phyloP scores from a whole-genome alignment of 2,888 invertebrate genomes.

The Leptarthrus brevirostris region DNA sequence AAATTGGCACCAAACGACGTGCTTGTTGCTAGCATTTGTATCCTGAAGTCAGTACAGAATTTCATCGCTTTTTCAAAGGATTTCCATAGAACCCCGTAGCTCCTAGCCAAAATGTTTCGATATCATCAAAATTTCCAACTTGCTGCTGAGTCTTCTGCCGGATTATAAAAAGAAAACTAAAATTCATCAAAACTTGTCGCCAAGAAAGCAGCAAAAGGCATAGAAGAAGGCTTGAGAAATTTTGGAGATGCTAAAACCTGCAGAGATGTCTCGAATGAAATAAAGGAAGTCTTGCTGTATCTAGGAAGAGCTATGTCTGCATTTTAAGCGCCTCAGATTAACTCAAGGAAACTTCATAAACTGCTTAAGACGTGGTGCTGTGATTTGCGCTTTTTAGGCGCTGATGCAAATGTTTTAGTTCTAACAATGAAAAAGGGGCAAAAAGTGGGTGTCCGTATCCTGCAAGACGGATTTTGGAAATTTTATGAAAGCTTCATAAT shows the following conservation, averaged over 20 bases:
- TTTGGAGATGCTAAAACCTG: neutral
- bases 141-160: neutral
- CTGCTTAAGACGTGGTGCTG: slow-evolving; percentile 24
- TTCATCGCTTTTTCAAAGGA: neutral
- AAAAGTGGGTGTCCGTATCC: neutral
- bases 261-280: neutral
- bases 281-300: neutral
- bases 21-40: neutral
- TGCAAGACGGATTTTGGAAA: neutral
- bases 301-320: slow-evolving; percentile 7
- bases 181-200: slow-evolving; percentile 12
- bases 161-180: neutral
- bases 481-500: neutral
- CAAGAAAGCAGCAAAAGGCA: neutral
- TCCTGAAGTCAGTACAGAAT: neutral
- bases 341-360: slow-evolving; percentile 47
- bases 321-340: slow-evolving; percentile 38
- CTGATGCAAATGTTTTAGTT: slow-evolving; percentile 43
- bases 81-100: neutral
- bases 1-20: slow-evolving; percentile 13
- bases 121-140: slow-evolving; percentile 32
- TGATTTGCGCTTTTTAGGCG: slow-evolving; percentile 8
- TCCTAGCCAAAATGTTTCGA: neutral
- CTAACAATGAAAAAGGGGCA: neutral
- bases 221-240: slow-evolving; percentile 19